Evolutionary conservation across 2,113 vertebrate genomes (phyloP), one percentile per base, ranked within the genome.

Genomic region (Dunckerocampus dactyliophorus): DNA sequence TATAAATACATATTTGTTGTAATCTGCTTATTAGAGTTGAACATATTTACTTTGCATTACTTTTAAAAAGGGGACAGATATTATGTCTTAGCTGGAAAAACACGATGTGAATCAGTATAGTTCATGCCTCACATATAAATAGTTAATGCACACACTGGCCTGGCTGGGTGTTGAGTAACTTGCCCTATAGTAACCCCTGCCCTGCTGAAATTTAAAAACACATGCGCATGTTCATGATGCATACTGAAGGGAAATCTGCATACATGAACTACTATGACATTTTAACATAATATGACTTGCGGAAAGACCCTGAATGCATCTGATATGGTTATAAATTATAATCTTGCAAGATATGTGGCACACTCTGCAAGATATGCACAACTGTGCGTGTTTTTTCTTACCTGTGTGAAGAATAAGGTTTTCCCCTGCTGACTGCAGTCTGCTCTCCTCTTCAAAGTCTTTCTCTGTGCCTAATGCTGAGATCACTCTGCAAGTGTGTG

Each of bases 141-240:
- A 42, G 37, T 65, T 76, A 22, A 69, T 50, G 62, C 45, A 24
- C 72, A 55, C 56, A 62, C 43, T 52, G 19, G 53, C 63, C 57
- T 62, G 37, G 13, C 46, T 42, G 48, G 51, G 52, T 62, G 37
- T 69, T 20, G 20, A 75, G 52, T 65, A 28, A 64, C 71, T 73
- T 81, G 82, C 60, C 77, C 74, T 64, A 48, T 10, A 67, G 75
- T 82, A 87, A 85, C 82, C 81, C 39, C 69, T 42, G 55, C 47
- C 21, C 17, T 24, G 8, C 19, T 55, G 22, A 63, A 78, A 59
- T 70, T 65, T 57, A 46, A 55, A 34, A 19, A n/a, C 5, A 21
- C 20, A 19, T 8, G 6, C 34, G 34, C 19, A 21, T 21, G 42
- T 56, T 12, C 19, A 56, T 4, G 54, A 42, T 20, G 37, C 37